These are phyloP conservation scores for Labia minor DNA, from an alignment of 2,888 invertebrate species.

Conservation along the genomic window DNA sequence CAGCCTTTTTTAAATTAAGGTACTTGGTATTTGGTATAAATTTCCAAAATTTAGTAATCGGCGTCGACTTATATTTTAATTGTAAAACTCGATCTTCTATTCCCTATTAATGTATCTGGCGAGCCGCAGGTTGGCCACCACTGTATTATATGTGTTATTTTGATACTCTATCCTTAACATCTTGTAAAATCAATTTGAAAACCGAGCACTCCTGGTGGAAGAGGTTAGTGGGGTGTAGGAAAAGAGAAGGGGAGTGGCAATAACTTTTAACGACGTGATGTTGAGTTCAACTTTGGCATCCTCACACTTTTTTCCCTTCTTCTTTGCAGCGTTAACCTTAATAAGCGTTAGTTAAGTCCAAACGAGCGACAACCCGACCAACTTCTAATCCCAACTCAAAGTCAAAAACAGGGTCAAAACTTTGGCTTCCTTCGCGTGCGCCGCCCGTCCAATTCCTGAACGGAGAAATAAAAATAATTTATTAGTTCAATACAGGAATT, in stretches of 20 bases:
- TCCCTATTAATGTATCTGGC: too few species aligned
- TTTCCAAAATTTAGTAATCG: too few species aligned
- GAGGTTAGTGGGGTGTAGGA: background rate
- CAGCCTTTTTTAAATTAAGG: too few species aligned
- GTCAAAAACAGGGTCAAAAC: background rate
- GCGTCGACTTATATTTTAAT: too few species aligned
- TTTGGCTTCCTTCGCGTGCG: background rate
- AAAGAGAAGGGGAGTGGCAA: background rate
- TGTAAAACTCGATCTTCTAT: too few species aligned
- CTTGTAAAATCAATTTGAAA: background rate
- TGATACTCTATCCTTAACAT: background rate
- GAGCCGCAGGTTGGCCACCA: too few species aligned
- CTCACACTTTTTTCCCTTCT: background rate
- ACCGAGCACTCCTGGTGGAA: background rate
- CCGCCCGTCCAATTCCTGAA: background rate
- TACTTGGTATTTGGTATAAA: too few species aligned
- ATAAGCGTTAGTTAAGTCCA: slow-evolving; percentile 13
- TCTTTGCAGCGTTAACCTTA: background rate
- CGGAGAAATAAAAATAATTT: background rate
- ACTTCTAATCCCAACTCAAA: slow-evolving; percentile 8
- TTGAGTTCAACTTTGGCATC: background rate
- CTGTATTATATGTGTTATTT: too few species aligned
- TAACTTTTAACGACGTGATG: slow-evolving; percentile 8
- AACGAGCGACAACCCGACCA: slow-evolving; percentile 2
- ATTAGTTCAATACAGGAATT: slow-evolving; percentile 7